Conservation (phyloP, 2,888 invertebrate species). For the Callyntrura guangdongensis region DNA sequence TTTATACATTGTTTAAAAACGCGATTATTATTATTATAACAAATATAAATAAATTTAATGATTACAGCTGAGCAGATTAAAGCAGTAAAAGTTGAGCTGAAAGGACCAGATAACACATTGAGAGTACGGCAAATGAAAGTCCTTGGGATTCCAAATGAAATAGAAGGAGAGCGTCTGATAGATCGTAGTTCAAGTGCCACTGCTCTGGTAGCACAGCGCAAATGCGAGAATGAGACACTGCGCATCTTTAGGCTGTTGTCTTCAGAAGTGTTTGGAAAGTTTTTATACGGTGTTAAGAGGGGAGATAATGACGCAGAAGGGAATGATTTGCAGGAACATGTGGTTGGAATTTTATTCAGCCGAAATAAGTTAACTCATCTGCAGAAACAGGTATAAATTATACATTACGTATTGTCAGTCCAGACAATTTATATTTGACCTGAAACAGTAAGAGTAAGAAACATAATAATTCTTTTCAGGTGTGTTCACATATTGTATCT, state of each 20-base stretch:
- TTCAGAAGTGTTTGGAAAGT: conserved; percentile 96
- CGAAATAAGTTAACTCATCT: conserved; percentile 96
- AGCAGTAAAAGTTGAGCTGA: conserved; percentile 93
- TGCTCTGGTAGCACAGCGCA: conserved; percentile 92
- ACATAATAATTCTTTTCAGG: conserved; percentile 87
- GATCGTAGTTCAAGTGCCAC: conserved; percentile 80
- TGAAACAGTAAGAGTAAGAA: no score
- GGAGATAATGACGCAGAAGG: conserved; percentile 87
- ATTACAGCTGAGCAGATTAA: conserved; percentile 85
- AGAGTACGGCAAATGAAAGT: conserved; percentile 94
- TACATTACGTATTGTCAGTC: background rate
- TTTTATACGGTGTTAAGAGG: conserved; percentile 86
- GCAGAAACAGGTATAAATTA: conserved; percentile 92
- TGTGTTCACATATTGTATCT: conserved; percentile 94
- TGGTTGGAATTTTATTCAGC: conserved; percentile 98
- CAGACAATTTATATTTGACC: background rate
- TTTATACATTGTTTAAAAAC: no score
- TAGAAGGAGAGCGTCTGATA: conserved; percentile 88
- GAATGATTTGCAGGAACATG: conserved; percentile 95
- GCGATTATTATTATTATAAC: no score
- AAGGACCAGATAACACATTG: conserved; percentile 96
- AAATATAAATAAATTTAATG: background rate
- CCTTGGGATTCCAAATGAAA: conserved; percentile 87
- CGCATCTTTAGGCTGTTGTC: conserved; percentile 97
- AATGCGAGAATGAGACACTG: conserved; percentile 96